A percentile compares a stretch with the other conserved stretches of the same genome.
Conservation (phyloP, 2,888 invertebrate species). For the Clivina fossor region DNA sequence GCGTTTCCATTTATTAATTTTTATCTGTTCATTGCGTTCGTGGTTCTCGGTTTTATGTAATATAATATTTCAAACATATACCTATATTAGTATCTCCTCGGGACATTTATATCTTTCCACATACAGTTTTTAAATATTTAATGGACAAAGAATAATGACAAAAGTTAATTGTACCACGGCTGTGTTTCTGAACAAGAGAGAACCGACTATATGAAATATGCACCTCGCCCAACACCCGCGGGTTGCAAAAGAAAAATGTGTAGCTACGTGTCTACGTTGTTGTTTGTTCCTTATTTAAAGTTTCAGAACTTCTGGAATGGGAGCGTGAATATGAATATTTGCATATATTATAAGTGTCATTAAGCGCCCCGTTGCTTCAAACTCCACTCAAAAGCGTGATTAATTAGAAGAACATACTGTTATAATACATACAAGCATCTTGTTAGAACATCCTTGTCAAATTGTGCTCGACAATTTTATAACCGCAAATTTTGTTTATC, state of each 20-base stretch:
- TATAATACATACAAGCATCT: slow-evolving; percentile 9
- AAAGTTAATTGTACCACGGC: slow-evolving; percentile 23
- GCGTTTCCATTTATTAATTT: slow-evolving; percentile 12
- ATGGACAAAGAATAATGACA: slow-evolving; percentile 11
- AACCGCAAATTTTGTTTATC: too few species aligned
- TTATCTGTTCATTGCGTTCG: too few species aligned
- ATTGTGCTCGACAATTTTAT: slow-evolving; percentile 1
- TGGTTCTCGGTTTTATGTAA: too few species aligned
- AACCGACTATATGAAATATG: slow-evolving; percentile 23
- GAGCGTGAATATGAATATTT: slow-evolving; percentile 32
- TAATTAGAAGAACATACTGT: too few species aligned
- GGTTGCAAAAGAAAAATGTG: slow-evolving; percentile 16
- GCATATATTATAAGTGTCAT: slow-evolving; percentile 32
- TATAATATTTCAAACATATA: slow-evolving; percentile 18
- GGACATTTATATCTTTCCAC: slow-evolving; percentile 16
- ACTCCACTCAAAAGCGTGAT: slow-evolving; percentile 5
- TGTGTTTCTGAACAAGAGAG: slow-evolving; percentile 24
- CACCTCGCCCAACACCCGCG: too few species aligned
- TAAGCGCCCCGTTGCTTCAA: slow-evolving; percentile 22
- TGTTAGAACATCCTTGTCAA: slow-evolving; percentile 12
- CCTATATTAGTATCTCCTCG: slow-evolving; percentile 2
- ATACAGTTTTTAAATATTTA: slow-evolving; percentile 19
- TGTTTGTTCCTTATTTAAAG: slow-evolving; percentile 11
- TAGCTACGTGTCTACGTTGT: too few species aligned
- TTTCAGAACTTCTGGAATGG: slow-evolving; percentile 14